A percentile compares a stretch with the other conserved stretches of the same genome.
phyloP scores from a whole-genome alignment of 2,113 vertebrate genomes.

The Smithornis capensis region DNA sequence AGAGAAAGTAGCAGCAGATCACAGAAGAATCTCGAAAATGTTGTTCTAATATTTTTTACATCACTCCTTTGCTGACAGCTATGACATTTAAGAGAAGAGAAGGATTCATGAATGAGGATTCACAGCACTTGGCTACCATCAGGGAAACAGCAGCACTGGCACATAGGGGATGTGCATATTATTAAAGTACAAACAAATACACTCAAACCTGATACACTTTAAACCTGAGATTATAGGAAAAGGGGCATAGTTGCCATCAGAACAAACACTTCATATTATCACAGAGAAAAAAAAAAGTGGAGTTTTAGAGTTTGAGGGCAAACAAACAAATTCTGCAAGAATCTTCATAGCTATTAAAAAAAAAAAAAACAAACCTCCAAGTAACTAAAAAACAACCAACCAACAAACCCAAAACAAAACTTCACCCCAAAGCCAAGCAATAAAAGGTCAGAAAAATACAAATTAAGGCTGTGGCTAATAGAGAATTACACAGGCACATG shows the following conservation, averaged over 20 bases:
- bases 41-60: constrained; percentile 56
- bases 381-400: background rate
- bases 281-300: background rate
- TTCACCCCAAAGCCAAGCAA: background rate
- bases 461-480: background rate
- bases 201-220: background rate
- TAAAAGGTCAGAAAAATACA: background rate
- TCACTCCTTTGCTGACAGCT: constrained; percentile 51
- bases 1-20: constrained; percentile 39
- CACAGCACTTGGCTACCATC: background rate
- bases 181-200: constrained; percentile 40
- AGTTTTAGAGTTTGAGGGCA: background rate
- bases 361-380: background rate
- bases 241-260: background rate
- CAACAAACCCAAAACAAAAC: background rate
- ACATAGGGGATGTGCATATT: constrained; percentile 6
- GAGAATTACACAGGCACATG: background rate
- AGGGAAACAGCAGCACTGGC: background rate
- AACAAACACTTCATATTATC: background rate
- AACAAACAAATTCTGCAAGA: background rate
- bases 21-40: constrained; percentile 62
- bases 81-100: constrained; percentile 52
- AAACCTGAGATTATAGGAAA: background rate
- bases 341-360: background rate
- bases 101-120: constrained; percentile 31